These are phyloP conservation scores for Belonocnema kinseyi DNA, from an alignment of 1,140 invertebrate species.

Conservation along the genomic window DNA sequence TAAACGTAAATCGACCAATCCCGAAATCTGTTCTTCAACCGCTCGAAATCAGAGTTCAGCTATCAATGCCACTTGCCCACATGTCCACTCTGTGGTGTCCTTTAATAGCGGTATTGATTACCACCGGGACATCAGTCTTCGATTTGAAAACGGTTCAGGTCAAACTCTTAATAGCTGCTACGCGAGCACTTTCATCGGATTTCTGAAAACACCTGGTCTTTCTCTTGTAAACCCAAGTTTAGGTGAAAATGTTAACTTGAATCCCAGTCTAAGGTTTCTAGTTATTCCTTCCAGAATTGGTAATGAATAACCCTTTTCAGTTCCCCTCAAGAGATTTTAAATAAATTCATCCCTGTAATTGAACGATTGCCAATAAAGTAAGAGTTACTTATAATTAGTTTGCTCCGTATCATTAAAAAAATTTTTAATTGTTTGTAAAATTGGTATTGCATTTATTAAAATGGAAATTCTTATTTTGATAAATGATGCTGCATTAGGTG, in stretches of 20 bases:
- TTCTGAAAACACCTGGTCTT: conserved; percentile 4
- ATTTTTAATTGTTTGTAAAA: too few species aligned
- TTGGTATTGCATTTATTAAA: too few species aligned
- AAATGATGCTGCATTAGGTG: too few species aligned
- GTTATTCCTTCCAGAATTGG: conserved; percentile 18
- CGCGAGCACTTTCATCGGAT: neutral
- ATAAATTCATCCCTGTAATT: neutral
- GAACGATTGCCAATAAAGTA: conserved; percentile 7
- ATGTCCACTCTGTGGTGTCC: neutral
- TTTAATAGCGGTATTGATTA: neutral
- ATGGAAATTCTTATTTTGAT: too few species aligned
- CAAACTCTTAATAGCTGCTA: neutral
- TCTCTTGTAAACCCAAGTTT: neutral
- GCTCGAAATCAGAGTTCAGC: neutral
- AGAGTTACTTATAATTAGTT: neutral
- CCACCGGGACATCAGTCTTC: neutral
- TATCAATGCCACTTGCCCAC: conserved; percentile 1
- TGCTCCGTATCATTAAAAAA: neutral
- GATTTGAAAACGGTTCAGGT: neutral
- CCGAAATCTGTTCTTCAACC: conserved; percentile 1
- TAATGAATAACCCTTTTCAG: conserved; percentile 14
- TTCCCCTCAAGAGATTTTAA: conserved; percentile 8
- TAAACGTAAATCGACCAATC: conserved; percentile 1
- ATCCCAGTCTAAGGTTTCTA: neutral
- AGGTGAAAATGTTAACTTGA: conserved; percentile 14